phyloP scores from a whole-genome alignment of 1,140 invertebrate genomes.

The Luehdorfia chinensis region DNA sequence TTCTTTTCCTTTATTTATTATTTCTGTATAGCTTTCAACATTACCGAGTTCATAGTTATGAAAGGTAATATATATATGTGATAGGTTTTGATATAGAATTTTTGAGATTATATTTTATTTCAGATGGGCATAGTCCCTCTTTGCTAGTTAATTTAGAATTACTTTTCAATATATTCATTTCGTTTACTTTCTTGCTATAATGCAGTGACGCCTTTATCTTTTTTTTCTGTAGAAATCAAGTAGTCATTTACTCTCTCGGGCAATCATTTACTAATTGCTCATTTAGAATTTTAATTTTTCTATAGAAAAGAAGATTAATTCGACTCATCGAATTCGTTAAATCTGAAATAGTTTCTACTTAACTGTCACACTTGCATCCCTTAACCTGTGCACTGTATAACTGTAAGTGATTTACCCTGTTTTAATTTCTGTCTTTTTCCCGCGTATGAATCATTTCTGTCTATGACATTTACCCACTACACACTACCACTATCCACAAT shows the following conservation, averaged over 20 bases:
- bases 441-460: slow-evolving; percentile 54
- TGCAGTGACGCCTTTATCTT: slow-evolving; percentile 15
- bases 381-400: slow-evolving; percentile 64
- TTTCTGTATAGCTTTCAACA: slow-evolving; percentile 12
- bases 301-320: slow-evolving; percentile 57
- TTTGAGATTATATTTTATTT: slow-evolving; percentile 11
- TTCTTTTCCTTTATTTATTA: slow-evolving; percentile 12
- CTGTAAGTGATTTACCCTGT: slow-evolving; percentile 69
- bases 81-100: slow-evolving; percentile 7
- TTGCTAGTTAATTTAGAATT: slow-evolving; percentile 10
- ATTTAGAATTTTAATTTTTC: slow-evolving; percentile 49
- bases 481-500: slow-evolving; percentile 71
- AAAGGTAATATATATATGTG: background rate
- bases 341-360: slow-evolving; percentile 62
- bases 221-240: slow-evolving; percentile 19
- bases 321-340: slow-evolving; percentile 40
- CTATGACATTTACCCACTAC: slow-evolving; percentile 55
- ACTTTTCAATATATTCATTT: slow-evolving; percentile 8
- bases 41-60: slow-evolving; percentile 12
- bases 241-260: slow-evolving; percentile 21
- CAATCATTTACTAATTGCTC: slow-evolving; percentile 44
- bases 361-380: slow-evolving; percentile 64
- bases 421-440: slow-evolving; percentile 56
- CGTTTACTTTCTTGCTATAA: slow-evolving; percentile 18
- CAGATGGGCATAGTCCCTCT: slow-evolving; percentile 6